A percentile compares a stretch with the other conserved stretches of the same genome.
Evolutionary conservation across 2,113 vertebrate genomes (phyloP).

Genomic region (Callaeas wilsoni): DNA sequence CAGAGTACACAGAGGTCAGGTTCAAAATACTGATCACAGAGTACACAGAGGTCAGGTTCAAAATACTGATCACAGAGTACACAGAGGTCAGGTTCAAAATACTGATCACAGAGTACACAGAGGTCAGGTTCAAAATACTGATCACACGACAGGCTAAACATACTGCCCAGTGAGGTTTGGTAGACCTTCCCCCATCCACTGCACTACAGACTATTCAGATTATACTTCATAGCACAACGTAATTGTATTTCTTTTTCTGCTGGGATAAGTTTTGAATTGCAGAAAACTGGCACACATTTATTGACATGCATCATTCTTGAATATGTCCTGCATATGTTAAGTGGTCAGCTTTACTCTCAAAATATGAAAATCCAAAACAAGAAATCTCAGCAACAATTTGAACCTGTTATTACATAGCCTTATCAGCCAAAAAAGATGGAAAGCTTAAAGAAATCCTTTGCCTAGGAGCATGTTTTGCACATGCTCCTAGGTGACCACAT

Average conservation of each 20-base stretch:
- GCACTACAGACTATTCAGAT: not conserved
- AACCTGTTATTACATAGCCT: not conserved
- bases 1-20: not conserved
- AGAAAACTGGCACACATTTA: not conserved
- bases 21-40: not conserved
- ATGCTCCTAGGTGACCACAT: not conserved
- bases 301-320: not conserved
- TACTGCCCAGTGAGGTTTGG: not conserved
- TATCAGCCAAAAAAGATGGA: not conserved
- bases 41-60: not conserved
- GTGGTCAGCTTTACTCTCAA: not conserved
- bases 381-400: not conserved
- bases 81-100: not conserved
- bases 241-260: not conserved
- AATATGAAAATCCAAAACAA: not conserved
- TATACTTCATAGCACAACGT: not conserved
- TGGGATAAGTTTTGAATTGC: not conserved
- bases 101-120: not conserved
- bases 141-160: not conserved
- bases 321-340: not conserved
- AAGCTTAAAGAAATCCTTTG: not conserved
- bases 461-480: not conserved
- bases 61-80: not conserved
- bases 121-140: not conserved
- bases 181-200: not conserved